Conservation (phyloP, 2,797 vertebrate genomes). For the Amphiprion clarkii region DNA sequence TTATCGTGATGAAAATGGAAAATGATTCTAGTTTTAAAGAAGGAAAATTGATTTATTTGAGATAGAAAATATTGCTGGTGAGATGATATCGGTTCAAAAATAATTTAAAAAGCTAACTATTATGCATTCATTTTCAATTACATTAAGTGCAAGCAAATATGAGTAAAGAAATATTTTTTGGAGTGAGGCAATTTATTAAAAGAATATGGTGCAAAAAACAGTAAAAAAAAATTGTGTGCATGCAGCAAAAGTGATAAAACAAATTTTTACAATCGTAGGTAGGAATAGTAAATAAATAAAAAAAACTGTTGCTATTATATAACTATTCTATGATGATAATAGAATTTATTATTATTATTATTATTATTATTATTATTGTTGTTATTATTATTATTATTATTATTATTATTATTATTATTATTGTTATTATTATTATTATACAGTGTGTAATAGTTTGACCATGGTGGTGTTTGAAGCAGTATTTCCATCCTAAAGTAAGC, state of each 20-base stretch:
- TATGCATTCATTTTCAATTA: conserved; percentile 1
- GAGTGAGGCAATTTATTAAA: conserved; percentile 3
- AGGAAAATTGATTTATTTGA: neutral
- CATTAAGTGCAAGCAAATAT: neutral
- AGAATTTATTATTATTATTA: no score
- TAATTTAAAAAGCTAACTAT: no score
- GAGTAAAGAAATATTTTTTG: no score
- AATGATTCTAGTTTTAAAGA: conserved; percentile 24
- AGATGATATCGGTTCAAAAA: conserved; percentile 21
- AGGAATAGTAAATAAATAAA: neutral
- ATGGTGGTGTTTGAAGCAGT: conserved; percentile 14
- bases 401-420: neutral
- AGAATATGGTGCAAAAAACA: neutral
- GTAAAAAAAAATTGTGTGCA: neutral
- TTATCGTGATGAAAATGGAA: conserved; percentile 49
- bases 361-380: no score
- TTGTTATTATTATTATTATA: neutral
- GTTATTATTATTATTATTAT: no score
- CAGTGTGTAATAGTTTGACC: neutral
- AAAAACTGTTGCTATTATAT: neutral
- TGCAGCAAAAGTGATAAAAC: neutral
- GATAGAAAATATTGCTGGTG: conserved; percentile 23
- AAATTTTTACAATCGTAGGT: neutral
- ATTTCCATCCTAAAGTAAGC: conserved; percentile 43
- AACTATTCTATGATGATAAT: no score